Base-by-base conservation (phyloP, 1,140 invertebrate species). In the Reticulitermes speratus region DNA sequence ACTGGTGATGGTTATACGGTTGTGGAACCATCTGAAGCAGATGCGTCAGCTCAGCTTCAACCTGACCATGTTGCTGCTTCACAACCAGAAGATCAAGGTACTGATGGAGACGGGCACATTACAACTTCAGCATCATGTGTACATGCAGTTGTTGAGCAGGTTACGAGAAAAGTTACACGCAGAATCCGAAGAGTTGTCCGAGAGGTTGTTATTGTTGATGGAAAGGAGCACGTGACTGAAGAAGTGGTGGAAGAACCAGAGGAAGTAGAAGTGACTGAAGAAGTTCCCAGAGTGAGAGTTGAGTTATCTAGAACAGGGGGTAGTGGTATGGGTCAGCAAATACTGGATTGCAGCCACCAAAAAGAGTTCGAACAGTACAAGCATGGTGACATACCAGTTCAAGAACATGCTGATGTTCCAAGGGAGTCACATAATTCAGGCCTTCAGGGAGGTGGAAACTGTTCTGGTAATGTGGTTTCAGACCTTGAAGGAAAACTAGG, bases 211-310 rank as follows among this genome's bases (percentile, higher is more conserved):
- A 95, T 97, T 75, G 94, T 97, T 86, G 95, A 97, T 90, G 96
- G 96, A 1, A 95, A 96, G 91, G 96, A 97, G 90, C 94, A 95
- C 88, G 93, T 96, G 0, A 95, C 94, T 19, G 96, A 97, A 91
- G 96, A 97, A 91, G 91, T 97, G 8, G 91, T 97, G 86, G 95
- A 97, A 90, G 95, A 97, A 91, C 95, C 96, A 38, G 95, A 97
- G 89, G 95, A 96, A 90, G 91, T 96, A 48, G 95, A 97, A 91
- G 92, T 96, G 9, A 94, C 93, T 69, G 95, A 96, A 90, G 94
- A 96, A 90, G 94, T 96, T 82, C 94, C 94, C 16, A 93, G 95
- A 88, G 94, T 96, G 44, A 94, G 94, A 87, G 96, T 96, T 44
- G 96, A 94, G 88, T 94, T 96, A 2, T 91, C 93, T 83, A 92